These are phyloP conservation scores for Hydractinia echinata DNA, from an alignment of 30 jellyfish, hydroid and myxozoan genomes.

Conservation along the genomic window DNA sequence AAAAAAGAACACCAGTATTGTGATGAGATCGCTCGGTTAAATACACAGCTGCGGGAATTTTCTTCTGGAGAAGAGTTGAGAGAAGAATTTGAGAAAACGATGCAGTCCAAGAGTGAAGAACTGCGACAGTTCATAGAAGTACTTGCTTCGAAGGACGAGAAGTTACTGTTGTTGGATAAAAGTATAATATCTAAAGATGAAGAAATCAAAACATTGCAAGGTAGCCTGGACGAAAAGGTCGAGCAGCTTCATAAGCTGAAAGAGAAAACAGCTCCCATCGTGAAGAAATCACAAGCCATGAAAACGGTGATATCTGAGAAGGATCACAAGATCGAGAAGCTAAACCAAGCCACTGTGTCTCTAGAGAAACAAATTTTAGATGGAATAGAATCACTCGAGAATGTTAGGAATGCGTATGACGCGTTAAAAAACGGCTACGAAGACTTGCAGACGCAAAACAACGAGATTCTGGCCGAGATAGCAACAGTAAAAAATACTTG, in stretches of 20 bases:
- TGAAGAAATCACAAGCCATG: constrained; percentile 65
- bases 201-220: background rate
- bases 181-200: constrained; percentile 5
- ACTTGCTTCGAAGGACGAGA: constrained; percentile 13
- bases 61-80: background rate
- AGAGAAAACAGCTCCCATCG: constrained; percentile 56
- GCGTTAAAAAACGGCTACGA: background rate
- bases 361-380: background rate
- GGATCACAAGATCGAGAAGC: constrained; percentile 27
- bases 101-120: constrained; percentile 22
- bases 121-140: constrained; percentile 23
- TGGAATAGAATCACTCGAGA: background rate
- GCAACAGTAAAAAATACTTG: background rate
- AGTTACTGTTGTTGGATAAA: background rate
- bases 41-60: background rate
- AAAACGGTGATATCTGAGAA: constrained; percentile 50
- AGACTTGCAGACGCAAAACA: background rate
- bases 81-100: background rate
- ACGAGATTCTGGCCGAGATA: background rate
- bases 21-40: background rate
- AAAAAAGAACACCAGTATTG: background rate
- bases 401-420: background rate
- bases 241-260: constrained; percentile 51
- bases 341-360: background rate
- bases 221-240: background rate